Evolutionary conservation across 1,140 invertebrate species (phyloP).

Genomic region (Ptiloglossa arizonensis): DNA sequence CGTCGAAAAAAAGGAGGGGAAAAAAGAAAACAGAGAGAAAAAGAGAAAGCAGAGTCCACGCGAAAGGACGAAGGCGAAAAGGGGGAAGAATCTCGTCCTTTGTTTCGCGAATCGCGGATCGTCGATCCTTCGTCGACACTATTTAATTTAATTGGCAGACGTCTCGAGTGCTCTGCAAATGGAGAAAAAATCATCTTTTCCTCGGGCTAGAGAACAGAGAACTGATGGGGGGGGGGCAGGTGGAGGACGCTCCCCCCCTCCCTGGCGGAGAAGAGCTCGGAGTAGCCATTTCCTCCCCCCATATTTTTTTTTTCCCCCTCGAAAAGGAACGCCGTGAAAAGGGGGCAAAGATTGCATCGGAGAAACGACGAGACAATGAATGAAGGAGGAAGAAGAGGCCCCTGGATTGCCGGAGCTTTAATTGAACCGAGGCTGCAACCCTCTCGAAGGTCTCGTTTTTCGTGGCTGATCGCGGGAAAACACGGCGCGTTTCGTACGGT

Average conservation of each 20-base stretch:
- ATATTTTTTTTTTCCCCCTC: too few species aligned
- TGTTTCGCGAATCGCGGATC: slow-evolving; percentile 20
- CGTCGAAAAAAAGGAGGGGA: neutral
- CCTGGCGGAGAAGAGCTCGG: too few species aligned
- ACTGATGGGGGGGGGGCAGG: too few species aligned
- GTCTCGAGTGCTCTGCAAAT: slow-evolving; percentile 70
- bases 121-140: slow-evolving; percentile 40
- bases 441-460: neutral
- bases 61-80: too few species aligned
- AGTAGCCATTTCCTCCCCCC: neutral
- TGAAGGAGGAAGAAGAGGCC: neutral
- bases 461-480: neutral
- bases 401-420: neutral
- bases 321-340: slow-evolving; percentile 2
- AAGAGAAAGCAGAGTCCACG: neutral
- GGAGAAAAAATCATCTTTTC: slow-evolving; percentile 34
- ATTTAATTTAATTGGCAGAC: slow-evolving; percentile 74
- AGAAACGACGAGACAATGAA: slow-evolving; percentile 20
- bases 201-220: neutral
- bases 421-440: slow-evolving; percentile 24
- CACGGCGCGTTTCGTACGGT: slow-evolving; percentile 12
- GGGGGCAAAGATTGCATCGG: neutral
- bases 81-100: neutral
- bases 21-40: too few species aligned
- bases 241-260: too few species aligned